A percentile compares a stretch with the other conserved stretches of the same genome.
Conservation (phyloP, 2,888 invertebrate genomes). For the Tiphia femorata region DNA sequence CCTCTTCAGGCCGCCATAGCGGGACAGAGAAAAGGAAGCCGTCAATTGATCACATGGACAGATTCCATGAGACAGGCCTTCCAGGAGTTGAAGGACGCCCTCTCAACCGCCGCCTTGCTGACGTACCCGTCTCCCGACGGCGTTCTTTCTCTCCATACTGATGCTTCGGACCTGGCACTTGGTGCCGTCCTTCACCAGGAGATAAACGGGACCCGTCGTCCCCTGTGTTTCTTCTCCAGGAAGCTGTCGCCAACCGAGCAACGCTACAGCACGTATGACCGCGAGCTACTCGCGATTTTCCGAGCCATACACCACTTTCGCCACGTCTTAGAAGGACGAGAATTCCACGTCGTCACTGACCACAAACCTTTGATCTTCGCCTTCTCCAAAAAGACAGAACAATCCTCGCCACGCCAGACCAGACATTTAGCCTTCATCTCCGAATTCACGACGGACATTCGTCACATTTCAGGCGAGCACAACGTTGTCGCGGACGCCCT, state of each 20-base stretch:
- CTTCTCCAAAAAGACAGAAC: neutral
- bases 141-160: neutral
- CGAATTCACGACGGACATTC: neutral
- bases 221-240: slow-evolving; percentile 5
- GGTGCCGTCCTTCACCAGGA: slow-evolving; percentile 5
- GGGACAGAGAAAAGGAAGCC: slow-evolving; percentile 3
- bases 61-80: neutral
- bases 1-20: neutral
- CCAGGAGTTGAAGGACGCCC: neutral
- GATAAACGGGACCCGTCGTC: neutral
- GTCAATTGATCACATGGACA: neutral
- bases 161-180: slow-evolving; percentile 8
- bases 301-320: neutral
- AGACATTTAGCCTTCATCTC: slow-evolving; percentile 4
- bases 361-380: slow-evolving; percentile 1
- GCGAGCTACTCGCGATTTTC: slow-evolving; percentile 4
- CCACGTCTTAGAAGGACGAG: neutral
- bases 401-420: neutral
- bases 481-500: slow-evolving; percentile 10
- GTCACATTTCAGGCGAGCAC: neutral
- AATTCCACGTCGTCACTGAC: neutral
- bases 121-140: neutral
- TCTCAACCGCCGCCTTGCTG: neutral
- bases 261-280: slow-evolving; percentile 10
- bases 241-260: neutral